These are phyloP conservation scores for Pseudolaguvia tuberculata DNA, from an alignment of 2,113 vertebrate species.

Conservation along the genomic window DNA sequence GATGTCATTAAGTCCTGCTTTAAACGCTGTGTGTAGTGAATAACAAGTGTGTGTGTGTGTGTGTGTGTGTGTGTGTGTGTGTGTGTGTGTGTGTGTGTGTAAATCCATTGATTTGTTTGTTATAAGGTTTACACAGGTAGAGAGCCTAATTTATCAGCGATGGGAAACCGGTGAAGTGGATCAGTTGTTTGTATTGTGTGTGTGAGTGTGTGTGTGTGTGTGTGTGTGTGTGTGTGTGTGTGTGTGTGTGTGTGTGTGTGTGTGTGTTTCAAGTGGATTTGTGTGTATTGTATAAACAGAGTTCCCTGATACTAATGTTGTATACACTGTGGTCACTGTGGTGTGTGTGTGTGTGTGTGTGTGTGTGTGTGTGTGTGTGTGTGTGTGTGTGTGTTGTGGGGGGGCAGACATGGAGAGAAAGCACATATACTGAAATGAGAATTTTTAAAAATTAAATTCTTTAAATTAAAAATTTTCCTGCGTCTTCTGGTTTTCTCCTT, in stretches of 20 bases:
- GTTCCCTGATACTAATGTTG: too few species aligned
- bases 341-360: too few species aligned
- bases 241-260: too few species aligned
- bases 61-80: too few species aligned
- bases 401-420: neutral
- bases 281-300: neutral
- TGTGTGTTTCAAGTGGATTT: too few species aligned
- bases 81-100: neutral
- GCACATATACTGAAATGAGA: neutral
- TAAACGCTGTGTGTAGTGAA: neutral
- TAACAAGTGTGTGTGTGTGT: neutral
- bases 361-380: constrained; percentile 18
- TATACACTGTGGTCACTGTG: too few species aligned
- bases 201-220: too few species aligned
- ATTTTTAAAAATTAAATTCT: constrained; percentile 35
- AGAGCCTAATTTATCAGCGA: neutral
- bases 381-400: neutral
- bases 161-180: neutral
- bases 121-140: neutral
- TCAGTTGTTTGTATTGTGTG: neutral
- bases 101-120: neutral
- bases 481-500: neutral
- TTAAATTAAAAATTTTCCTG: constrained; percentile 10
- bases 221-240: too few species aligned
- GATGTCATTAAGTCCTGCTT: neutral